phyloP scores from a whole-genome alignment of 2,797 vertebrate species.

The Allenopithecus nigroviridis region DNA sequence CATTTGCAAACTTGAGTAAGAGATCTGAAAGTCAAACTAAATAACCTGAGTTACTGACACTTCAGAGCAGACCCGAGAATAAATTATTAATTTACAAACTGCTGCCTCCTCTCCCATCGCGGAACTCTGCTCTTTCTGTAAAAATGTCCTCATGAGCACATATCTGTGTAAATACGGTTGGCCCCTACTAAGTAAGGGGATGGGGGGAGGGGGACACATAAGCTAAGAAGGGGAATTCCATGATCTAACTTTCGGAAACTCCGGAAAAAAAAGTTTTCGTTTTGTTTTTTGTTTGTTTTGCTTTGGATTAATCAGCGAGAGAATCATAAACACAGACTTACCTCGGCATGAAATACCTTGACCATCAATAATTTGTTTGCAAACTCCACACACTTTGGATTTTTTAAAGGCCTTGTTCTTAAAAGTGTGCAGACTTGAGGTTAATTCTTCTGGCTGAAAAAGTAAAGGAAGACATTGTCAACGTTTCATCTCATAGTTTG shows the following conservation, averaged over 20 bases:
- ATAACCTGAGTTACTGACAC: background rate
- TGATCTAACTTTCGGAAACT: constrained; percentile 47
- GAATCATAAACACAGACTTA: constrained; percentile 42
- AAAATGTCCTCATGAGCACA: background rate
- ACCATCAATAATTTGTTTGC: constrained; percentile 76
- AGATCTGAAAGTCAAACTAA: background rate
- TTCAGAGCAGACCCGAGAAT: background rate
- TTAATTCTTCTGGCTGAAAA: constrained; percentile 80
- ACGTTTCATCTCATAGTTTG: background rate
- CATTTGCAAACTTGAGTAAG: background rate
- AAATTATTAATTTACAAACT: background rate
- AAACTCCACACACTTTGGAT: constrained; percentile 76
- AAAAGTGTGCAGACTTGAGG: constrained; percentile 78
- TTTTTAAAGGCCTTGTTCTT: constrained; percentile 84
- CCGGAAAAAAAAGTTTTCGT: background rate
- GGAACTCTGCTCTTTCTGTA: background rate
- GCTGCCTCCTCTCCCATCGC: accelerated
- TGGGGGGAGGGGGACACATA: background rate
- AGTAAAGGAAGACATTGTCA: constrained; percentile 38
- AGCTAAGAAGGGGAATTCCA: constrained; percentile 36
- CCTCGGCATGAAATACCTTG: constrained; percentile 81
- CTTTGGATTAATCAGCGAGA: background rate
- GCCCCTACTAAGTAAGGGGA: background rate
- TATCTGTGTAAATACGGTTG: background rate
- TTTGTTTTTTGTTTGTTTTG: background rate